These are phyloP conservation scores for Drosophila repleta DNA, from an alignment of 1,140 invertebrate species.

Conservation along the genomic window DNA sequence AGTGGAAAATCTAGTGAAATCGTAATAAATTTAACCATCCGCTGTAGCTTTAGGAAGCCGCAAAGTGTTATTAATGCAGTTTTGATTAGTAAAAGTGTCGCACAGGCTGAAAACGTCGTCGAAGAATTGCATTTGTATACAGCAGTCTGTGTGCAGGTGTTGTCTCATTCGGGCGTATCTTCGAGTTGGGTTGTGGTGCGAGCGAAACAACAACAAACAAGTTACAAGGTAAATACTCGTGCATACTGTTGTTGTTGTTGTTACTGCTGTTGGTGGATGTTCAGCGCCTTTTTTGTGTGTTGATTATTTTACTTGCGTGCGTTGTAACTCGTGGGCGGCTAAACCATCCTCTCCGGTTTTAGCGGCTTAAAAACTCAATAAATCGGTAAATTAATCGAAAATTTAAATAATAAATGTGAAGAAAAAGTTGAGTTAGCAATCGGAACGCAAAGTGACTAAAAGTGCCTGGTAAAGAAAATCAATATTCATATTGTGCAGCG, in stretches of 20 bases:
- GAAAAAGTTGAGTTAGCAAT: slow-evolving; percentile 4
- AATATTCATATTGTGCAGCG: slow-evolving; percentile 49
- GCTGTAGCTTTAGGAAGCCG: slow-evolving; percentile 4
- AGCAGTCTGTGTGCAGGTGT: slow-evolving; percentile 52
- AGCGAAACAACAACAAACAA: slow-evolving; percentile 80
- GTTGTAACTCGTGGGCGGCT: slow-evolving; percentile 72
- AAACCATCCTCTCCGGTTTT: slow-evolving; percentile 28
- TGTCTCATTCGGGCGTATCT: slow-evolving; percentile 62
- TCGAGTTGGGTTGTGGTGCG: slow-evolving; percentile 57
- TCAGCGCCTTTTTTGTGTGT: slow-evolving; percentile 77
- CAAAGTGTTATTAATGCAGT: slow-evolving; percentile 16
- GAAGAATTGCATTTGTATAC: slow-evolving; percentile 67
- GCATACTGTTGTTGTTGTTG: slow-evolving; percentile 62
- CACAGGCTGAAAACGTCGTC: slow-evolving; percentile 45
- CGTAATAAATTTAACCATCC: slow-evolving; percentile 3
- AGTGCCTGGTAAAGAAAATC: slow-evolving; percentile 69
- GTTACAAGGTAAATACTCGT: slow-evolving; percentile 80
- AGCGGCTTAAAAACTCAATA: slow-evolving; percentile 2
- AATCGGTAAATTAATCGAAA: not conserved
- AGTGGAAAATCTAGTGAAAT: slow-evolving; percentile 18
- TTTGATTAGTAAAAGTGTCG: slow-evolving; percentile 32
- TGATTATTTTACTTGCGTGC: slow-evolving; percentile 78
- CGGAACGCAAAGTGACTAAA: slow-evolving; percentile 21
- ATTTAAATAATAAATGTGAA: slow-evolving; percentile 6
- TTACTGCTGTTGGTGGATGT: slow-evolving; percentile 71